phyloP scores from a whole-genome alignment of 2,797 vertebrate genomes.

The Lithobates pipiens region DNA sequence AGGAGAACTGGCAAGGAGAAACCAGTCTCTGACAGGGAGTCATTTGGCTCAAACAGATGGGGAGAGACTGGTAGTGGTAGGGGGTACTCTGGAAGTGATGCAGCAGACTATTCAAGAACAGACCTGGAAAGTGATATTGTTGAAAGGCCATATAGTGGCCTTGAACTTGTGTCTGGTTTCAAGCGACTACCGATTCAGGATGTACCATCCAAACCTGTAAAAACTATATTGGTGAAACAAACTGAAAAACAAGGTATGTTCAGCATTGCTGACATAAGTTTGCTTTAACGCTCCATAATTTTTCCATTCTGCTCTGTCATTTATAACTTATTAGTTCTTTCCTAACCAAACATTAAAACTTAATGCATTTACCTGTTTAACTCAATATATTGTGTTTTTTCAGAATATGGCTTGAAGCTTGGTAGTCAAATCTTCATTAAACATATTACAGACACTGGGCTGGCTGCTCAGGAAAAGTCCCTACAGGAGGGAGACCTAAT shows the following conservation, averaged over 20 bases:
- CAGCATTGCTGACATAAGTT: too few relatives aligned
- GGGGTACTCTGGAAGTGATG: slow-evolving; percentile 63
- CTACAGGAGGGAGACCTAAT: slow-evolving; percentile 95
- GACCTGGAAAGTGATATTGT: slow-evolving; percentile 66
- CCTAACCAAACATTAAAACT: too few relatives aligned
- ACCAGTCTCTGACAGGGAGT: slow-evolving; percentile 57
- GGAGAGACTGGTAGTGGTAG: slow-evolving; percentile 60
- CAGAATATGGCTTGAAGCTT: slow-evolving; percentile 94
- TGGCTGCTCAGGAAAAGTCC: slow-evolving; percentile 84
- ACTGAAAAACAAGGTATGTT: slow-evolving; percentile 84
- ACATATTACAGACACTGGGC: slow-evolving; percentile 89
- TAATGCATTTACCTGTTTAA: background rate
- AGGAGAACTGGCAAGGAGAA: slow-evolving; percentile 51
- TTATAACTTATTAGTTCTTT: too few relatives aligned
- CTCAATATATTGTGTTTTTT: background rate
- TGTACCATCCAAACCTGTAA: slow-evolving; percentile 79
- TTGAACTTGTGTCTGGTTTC: slow-evolving; percentile 86
- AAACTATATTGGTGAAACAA: slow-evolving; percentile 84
- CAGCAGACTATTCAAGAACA: background rate
- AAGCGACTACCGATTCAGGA: slow-evolving; percentile 85
- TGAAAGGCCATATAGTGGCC: slow-evolving; percentile 70
- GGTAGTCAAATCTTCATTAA: slow-evolving; percentile 99
- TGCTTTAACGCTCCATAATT: too few relatives aligned
- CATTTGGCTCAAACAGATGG: rapidly evolving
- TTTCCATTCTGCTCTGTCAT: too few relatives aligned